phyloP scores from a whole-genome alignment of 2,888 invertebrate species.

The Chorisops tibialis region DNA sequence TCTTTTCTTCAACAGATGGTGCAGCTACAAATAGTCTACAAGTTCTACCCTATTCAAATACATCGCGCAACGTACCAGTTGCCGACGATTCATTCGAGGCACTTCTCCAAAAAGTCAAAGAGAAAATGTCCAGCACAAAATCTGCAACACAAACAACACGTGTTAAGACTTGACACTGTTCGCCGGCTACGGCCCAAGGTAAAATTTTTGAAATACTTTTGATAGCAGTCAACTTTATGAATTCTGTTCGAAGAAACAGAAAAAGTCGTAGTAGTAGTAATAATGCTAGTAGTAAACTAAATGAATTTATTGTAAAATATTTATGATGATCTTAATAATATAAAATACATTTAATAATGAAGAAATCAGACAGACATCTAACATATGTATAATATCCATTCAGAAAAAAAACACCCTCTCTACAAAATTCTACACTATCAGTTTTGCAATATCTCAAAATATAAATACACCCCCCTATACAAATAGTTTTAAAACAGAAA shows the following conservation, averaged over 20 bases:
- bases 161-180: constrained; percentile 18
- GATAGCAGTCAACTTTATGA: constrained; percentile 3
- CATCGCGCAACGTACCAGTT: neutral
- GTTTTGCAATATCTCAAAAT: no score
- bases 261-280: neutral
- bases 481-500: no score
- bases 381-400: no score
- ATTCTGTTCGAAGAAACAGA: neutral
- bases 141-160: constrained; percentile 4
- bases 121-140: constrained; percentile 41
- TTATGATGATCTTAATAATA: constrained; percentile 11
- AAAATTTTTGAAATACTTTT: neutral
- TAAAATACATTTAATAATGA: no score
- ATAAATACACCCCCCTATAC: no score
- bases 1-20: constrained; percentile 42
- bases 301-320: constrained; percentile 17
- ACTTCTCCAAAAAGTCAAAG: constrained; percentile 47
- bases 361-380: no score
- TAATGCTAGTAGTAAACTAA: neutral
- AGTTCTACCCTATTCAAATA: constrained; percentile 42
- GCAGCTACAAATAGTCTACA: constrained; percentile 49
- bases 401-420: no score
- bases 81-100: constrained; percentile 50
- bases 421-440: no score
- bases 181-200: constrained; percentile 6